Percentiles rank a stretch among this genome's conserved stretches.
Evolutionary conservation across 2,888 invertebrate species (phyloP).

Genomic region (Nebria salina): DNA sequence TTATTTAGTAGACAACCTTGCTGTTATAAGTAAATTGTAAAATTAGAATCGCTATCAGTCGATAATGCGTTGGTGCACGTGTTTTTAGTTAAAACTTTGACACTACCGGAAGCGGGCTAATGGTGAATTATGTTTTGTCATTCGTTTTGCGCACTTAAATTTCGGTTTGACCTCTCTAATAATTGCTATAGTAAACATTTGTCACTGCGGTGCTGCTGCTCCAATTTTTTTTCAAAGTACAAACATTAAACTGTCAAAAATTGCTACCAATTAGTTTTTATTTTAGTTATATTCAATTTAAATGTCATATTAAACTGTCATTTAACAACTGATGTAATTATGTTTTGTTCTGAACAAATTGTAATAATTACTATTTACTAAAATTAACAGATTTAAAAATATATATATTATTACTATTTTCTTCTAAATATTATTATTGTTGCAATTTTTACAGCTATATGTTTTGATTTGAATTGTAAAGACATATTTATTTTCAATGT

Average conservation of each 20-base stretch:
- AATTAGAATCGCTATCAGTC: slow-evolving; percentile 33
- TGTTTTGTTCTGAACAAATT: neutral
- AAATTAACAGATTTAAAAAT: no score
- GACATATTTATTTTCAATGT: neutral
- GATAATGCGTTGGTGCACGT: slow-evolving; percentile 27
- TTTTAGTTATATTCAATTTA: neutral
- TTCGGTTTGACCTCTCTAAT: neutral
- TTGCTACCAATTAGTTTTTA: neutral
- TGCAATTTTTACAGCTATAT: neutral
- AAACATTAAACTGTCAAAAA: neutral
- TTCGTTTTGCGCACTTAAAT: slow-evolving; percentile 16
- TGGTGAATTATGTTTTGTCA: slow-evolving; percentile 28
- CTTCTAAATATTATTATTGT: no score
- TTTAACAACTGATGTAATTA: neutral
- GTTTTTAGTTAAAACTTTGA: slow-evolving; percentile 20
- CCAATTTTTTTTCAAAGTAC: neutral
- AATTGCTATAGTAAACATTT: neutral
- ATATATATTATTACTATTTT: no score
- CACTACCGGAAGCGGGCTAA: slow-evolving; percentile 31
- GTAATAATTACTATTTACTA: no score
- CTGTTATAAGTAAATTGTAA: slow-evolving; percentile 2
- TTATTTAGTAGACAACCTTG: slow-evolving; percentile 21
- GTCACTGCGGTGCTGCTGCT: neutral
- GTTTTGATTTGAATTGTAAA: neutral
- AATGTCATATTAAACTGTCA: neutral